A percentile compares a stretch with the other conserved stretches of the same genome.
Conservation (phyloP, 2,888 invertebrate species). For the Caenorhabditis sp. region DNA sequence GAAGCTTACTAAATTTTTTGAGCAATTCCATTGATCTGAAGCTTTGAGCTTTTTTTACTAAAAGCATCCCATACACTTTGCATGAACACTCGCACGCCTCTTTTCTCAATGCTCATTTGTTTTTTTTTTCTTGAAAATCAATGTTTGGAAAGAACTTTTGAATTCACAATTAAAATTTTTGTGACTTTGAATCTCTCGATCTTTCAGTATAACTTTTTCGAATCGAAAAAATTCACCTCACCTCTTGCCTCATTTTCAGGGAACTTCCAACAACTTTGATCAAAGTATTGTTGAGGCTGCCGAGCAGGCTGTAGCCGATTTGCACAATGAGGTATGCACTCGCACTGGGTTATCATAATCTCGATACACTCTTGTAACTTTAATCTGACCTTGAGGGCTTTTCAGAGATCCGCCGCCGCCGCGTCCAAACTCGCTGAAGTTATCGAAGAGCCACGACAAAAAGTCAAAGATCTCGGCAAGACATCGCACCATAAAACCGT, state of each 20-base stretch:
- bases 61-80: slow-evolving; percentile 10
- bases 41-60: background rate
- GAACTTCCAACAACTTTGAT: background rate
- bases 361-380: slow-evolving; percentile 1
- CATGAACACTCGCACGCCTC: slow-evolving; percentile 4
- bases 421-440: slow-evolving; percentile 51
- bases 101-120: too few species aligned
- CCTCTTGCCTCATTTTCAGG: background rate
- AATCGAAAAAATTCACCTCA: too few species aligned
- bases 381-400: background rate
- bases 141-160: background rate
- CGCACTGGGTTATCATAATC: background rate
- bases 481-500: slow-evolving; percentile 15
- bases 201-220: too few species aligned
- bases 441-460: slow-evolving; percentile 35
- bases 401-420: slow-evolving; percentile 34
- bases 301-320: background rate
- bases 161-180: too few species aligned
- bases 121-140: too few species aligned
- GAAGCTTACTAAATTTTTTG: slow-evolving; percentile 10
- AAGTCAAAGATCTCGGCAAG: slow-evolving; percentile 32
- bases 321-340: background rate
- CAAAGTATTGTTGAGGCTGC: background rate
- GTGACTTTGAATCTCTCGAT: too few species aligned
- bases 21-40: too few species aligned